phyloP scores from a whole-genome alignment of 2,113 vertebrate species.

The human (Homo sapiens) region DNA sequence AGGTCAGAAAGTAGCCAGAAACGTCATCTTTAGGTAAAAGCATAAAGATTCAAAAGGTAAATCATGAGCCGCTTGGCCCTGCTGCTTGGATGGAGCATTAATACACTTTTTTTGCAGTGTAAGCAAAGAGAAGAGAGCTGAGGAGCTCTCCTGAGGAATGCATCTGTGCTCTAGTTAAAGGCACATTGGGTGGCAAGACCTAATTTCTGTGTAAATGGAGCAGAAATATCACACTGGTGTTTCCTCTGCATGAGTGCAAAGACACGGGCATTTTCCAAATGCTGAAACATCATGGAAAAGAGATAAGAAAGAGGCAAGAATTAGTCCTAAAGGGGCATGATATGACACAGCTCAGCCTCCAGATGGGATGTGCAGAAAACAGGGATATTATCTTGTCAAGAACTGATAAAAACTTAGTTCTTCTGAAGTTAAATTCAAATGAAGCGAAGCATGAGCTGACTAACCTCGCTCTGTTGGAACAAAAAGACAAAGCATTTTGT shows the following conservation, averaged over 20 bases:
- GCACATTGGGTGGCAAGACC: not conserved
- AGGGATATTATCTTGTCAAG: not conserved
- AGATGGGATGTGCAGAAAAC: not conserved
- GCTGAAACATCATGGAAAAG: not conserved
- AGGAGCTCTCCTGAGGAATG: not conserved
- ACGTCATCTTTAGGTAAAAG: not conserved
- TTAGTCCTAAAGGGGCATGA: not conserved
- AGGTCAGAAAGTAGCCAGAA: not conserved
- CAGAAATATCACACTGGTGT: constrained; percentile 60
- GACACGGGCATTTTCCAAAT: constrained; percentile 28
- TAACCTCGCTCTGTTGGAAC: not conserved
- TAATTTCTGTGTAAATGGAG: constrained; percentile 74
- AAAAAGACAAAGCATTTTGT: not conserved
- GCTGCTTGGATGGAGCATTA: not conserved
- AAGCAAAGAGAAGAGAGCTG: not conserved
- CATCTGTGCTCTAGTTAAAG: constrained; percentile 54
- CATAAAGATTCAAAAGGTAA: not conserved
- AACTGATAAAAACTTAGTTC: not conserved
- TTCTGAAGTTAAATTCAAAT: not conserved
- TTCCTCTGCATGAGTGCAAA: constrained; percentile 46
- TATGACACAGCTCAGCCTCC: not conserved
- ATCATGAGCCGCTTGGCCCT: not conserved
- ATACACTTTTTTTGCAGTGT: not conserved
- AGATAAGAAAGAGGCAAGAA: not conserved
- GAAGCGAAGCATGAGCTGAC: not conserved